phyloP scores from a whole-genome alignment of 2,888 invertebrate species.

The Eupithecia exiguata region DNA sequence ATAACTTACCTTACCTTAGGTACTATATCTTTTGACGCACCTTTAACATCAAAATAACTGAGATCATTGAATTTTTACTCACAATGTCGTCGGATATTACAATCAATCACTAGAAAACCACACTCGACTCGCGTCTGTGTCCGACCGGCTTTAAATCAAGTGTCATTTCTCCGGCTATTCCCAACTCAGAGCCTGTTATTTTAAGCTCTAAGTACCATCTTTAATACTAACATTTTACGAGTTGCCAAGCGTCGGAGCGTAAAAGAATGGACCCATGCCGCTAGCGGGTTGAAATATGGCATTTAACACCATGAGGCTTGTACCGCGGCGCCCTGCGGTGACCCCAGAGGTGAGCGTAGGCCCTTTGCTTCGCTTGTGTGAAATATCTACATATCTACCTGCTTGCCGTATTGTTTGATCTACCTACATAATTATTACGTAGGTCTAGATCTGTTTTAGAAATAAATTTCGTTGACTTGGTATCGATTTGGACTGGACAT shows the following conservation, averaged over 20 bases:
- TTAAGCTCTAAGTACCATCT: slow-evolving; percentile 42
- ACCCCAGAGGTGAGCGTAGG: slow-evolving; percentile 19
- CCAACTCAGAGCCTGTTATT: slow-evolving; percentile 20
- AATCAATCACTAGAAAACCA: background rate
- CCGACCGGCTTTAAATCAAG: slow-evolving; percentile 11
- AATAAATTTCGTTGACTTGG: background rate
- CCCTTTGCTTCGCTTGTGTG: slow-evolving; percentile 1
- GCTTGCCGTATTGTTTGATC: background rate
- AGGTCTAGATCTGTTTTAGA: background rate
- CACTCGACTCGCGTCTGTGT: background rate
- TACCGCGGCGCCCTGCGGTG: slow-evolving; percentile 65
- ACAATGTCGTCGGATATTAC: background rate
- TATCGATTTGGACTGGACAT: background rate
- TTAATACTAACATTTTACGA: slow-evolving; percentile 70
- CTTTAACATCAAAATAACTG: background rate
- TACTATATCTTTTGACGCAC: background rate
- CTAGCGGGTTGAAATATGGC: slow-evolving; percentile 74
- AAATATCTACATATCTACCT: background rate
- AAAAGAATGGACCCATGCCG: slow-evolving; percentile 69
- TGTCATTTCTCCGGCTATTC: slow-evolving; percentile 22
- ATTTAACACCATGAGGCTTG: slow-evolving; percentile 79
- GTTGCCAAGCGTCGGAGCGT: slow-evolving; percentile 60
- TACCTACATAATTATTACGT: background rate
- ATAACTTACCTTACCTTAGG: background rate
- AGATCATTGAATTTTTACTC: background rate